These are phyloP conservation scores for Megalops cyprinoides DNA, from an alignment of 2,797 vertebrate species.

Conservation along the genomic window DNA sequence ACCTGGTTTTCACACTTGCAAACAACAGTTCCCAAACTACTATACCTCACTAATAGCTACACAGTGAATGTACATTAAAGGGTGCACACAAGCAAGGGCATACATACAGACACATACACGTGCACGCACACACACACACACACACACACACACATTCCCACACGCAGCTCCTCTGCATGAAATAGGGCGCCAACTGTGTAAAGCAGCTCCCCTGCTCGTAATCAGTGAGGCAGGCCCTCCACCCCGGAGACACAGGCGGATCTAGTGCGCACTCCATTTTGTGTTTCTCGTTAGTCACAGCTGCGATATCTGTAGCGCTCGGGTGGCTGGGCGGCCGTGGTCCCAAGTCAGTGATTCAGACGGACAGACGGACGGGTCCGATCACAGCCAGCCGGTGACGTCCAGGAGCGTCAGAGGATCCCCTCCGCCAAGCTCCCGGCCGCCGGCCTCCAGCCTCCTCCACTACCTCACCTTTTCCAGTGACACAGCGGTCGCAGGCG, in stretches of 20 bases:
- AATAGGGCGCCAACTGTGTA: constrained; percentile 31
- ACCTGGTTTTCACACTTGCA: neutral
- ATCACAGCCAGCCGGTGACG: too few species aligned
- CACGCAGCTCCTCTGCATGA: neutral
- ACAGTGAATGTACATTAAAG: too few species aligned
- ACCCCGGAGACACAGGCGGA: constrained; percentile 36
- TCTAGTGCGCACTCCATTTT: constrained; percentile 23
- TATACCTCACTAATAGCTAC: too few species aligned
- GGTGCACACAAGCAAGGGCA: too few species aligned
- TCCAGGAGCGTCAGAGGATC: too few species aligned
- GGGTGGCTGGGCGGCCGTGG: neutral
- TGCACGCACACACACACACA: constrained; percentile 1
- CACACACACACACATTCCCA: constrained; percentile 5
- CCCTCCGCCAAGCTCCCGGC: too few species aligned
- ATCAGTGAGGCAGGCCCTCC: constrained; percentile 39
- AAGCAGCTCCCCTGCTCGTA: constrained; percentile 39
- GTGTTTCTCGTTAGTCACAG: constrained; percentile 51
- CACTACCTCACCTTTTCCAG: constrained; percentile 18
- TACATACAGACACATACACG: constrained; percentile 13
- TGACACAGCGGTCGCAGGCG: neutral
- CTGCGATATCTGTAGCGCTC: neutral
- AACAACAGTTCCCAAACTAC: too few species aligned
- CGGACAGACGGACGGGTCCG: neutral
- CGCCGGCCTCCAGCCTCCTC: neutral
- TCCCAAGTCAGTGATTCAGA: constrained; percentile 10